These are phyloP conservation scores for Pheosia tremula DNA, from an alignment of 2,888 invertebrate species.

Conservation along the genomic window DNA sequence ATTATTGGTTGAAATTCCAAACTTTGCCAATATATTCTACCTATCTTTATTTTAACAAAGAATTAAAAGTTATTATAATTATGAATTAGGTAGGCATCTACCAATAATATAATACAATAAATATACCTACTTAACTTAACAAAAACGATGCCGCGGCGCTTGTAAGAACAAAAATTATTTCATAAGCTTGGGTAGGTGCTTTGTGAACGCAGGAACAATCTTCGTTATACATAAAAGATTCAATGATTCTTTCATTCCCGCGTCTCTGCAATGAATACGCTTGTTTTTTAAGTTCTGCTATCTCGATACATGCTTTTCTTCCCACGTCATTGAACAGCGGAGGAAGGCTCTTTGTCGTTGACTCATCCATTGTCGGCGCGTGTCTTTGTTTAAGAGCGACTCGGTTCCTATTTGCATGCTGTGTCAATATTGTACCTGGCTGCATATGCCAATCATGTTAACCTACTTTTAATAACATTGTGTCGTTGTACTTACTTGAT, in stretches of 20 bases:
- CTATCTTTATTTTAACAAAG: neutral
- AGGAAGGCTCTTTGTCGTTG: constrained; percentile 48
- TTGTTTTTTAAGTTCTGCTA: constrained; percentile 17
- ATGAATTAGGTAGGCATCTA: too few relatives aligned
- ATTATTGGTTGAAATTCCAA: constrained; percentile 18
- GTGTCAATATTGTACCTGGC: constrained; percentile 45
- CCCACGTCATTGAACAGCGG: constrained; percentile 29
- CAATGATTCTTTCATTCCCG: too few relatives aligned
- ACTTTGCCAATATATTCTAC: constrained; percentile 11
- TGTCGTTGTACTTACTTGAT: constrained; percentile 33
- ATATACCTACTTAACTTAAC: too few relatives aligned
- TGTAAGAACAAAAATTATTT: too few relatives aligned
- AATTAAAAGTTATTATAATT: too few relatives aligned
- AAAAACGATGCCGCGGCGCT: too few relatives aligned
- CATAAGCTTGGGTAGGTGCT: too few relatives aligned
- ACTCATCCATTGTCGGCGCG: constrained; percentile 44
- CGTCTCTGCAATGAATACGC: neutral
- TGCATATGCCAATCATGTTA: constrained; percentile 53
- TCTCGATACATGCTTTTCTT: constrained; percentile 20
- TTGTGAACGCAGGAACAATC: too few relatives aligned
- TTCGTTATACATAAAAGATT: too few relatives aligned
- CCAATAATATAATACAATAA: too few relatives aligned
- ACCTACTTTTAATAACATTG: constrained; percentile 55
- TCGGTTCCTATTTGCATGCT: constrained; percentile 23
- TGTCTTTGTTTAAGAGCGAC: constrained; percentile 46